Percentiles rank a stretch among this genome's conserved stretches.
Conservation (phyloP, 2,797 vertebrate genomes). For the Chelidonichthys spinosus region DNA sequence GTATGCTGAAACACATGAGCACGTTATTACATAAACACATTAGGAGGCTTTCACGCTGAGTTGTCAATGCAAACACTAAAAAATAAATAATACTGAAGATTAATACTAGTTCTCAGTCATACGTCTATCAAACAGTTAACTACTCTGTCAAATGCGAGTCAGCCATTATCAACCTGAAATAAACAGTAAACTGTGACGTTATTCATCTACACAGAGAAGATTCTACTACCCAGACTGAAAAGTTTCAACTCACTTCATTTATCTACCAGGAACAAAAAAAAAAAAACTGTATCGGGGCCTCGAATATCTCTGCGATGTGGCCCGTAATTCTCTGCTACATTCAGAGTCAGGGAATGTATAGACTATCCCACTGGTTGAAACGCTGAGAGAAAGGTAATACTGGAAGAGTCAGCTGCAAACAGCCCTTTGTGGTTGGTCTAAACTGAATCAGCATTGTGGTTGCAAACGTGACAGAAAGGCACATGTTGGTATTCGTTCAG, state of each 20-base stretch:
- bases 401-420: constrained; percentile 65
- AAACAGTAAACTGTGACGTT: constrained; percentile 42
- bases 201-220: constrained; percentile 34
- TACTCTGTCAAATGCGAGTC: constrained; percentile 43
- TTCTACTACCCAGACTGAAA: constrained; percentile 33
- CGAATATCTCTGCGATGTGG: constrained; percentile 11
- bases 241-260: constrained; percentile 21
- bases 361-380: constrained; percentile 68
- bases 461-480: constrained; percentile 72
- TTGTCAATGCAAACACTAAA: constrained; percentile 68
- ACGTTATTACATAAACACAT: constrained; percentile 60
- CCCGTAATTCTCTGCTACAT: constrained; percentile 63
- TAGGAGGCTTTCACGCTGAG: constrained; percentile 53
- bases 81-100: constrained; percentile 74
- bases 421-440: constrained; percentile 68
- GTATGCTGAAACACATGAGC: constrained; percentile 50
- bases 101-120: constrained; percentile 73
- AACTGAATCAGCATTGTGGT: constrained; percentile 51
- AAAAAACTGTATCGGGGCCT: constrained; percentile 28
- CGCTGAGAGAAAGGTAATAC: constrained; percentile 52
- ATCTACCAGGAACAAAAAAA: constrained; percentile 37
- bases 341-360: constrained; percentile 84
- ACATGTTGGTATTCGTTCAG: constrained; percentile 68
- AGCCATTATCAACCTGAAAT: constrained; percentile 55
- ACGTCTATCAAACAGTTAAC: constrained; percentile 45